Evolutionary conservation across 2,113 vertebrate species (phyloP), one percentile per base, ranked within the genome.

Genomic region (Planiliza haematocheilus): DNA sequence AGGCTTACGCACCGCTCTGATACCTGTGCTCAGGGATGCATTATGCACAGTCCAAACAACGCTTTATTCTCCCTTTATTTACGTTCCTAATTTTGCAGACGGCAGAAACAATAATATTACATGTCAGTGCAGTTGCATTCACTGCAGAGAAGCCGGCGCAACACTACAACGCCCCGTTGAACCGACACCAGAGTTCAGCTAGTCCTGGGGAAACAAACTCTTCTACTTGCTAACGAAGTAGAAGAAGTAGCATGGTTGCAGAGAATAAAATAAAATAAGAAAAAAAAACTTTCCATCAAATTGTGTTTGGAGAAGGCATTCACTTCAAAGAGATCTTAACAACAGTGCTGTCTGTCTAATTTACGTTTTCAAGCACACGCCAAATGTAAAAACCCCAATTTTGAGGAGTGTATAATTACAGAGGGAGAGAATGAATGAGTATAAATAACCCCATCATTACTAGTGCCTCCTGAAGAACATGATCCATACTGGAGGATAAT

Each of bases 381-480:
- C 88, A 91, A 90, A 88, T 88, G 81, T 89, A 90, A 87, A 90
- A 92, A 89, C 41, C 63, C 74, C 77, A 86, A 81, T 91, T 91
- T 79, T 86, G 84, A 90, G 43, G 78, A 83, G 80, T 83, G 81
- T 86, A 74, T 93, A 90, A 93, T 93, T 93, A 88, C 83, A 90
- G 82, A 69, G 88, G 67, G 74, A 64, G 79, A 74, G 82, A 91
- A 90, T 81, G 81, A 81, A 78, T 74, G 71, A 81, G 86, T 91
- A 91, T 91, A 92, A 91, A 92, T 91, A 93, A 83, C 82, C 79
- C 82, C 86, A 87, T 88, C 89, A 89, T 92, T 91, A 89, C 87
- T 51, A 61, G 74, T 82, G 71, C 79, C 83, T 84, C 83, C 85
- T 87, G 79, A 86, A 87, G 88, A 90, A 90, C 88, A 89, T 84